phyloP scores from a whole-genome alignment of 2,888 invertebrate genomes.

The Pediacus dermestoides region DNA sequence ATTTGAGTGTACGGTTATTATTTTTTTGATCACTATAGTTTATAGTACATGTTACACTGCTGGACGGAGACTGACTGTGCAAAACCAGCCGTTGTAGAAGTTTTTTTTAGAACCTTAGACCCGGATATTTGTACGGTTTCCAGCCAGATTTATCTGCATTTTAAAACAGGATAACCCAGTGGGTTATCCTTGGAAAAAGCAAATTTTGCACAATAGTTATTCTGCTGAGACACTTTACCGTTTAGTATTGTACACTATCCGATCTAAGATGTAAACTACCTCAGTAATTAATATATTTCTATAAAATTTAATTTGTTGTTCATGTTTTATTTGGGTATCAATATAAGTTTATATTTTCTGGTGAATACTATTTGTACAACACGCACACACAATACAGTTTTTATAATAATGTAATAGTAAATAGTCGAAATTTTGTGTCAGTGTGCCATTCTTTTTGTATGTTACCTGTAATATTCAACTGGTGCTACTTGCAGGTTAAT shows the following conservation, averaged over 20 bases:
- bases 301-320: constrained; percentile 49
- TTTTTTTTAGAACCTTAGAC: constrained; percentile 46
- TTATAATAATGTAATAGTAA: constrained; percentile 18
- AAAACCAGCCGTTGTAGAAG: constrained; percentile 50
- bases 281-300: constrained; percentile 53
- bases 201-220: constrained; percentile 20
- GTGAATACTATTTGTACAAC: constrained; percentile 51
- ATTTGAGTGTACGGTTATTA: constrained; percentile 34
- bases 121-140: constrained; percentile 39
- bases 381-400: constrained; percentile 14
- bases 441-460: constrained; percentile 50
- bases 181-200: too few species aligned
- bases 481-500: too few species aligned
- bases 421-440: constrained; percentile 43
- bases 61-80: constrained; percentile 52
- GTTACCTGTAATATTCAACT: constrained; percentile 39
- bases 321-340: constrained; percentile 46
- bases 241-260: constrained; percentile 42
- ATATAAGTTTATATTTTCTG: constrained; percentile 43
- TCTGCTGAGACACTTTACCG: constrained; percentile 24
- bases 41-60: constrained; percentile 45
- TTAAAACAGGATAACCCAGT: too few species aligned
- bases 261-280: constrained; percentile 52
- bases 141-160: constrained; percentile 12
- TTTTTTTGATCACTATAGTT: constrained; percentile 41